These are phyloP conservation scores for Halictus rubicundus DNA, from an alignment of 1,140 invertebrate genomes.

Conservation along the genomic window DNA sequence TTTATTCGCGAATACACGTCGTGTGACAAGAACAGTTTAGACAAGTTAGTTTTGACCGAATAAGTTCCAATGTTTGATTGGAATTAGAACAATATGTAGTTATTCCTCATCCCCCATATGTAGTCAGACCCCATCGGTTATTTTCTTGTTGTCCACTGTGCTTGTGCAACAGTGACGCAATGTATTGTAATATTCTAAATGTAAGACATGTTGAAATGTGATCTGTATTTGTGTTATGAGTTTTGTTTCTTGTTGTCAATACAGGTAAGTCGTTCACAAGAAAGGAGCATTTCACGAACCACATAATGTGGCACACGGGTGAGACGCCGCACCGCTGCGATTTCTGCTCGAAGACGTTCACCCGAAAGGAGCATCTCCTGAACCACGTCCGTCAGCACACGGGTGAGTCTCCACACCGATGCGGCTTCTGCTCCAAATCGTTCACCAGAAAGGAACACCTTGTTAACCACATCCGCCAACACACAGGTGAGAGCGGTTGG, in stretches of 20 bases:
- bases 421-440: slow-evolving; percentile 90
- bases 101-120: no score
- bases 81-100: no score
- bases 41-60: no score
- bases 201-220: slow-evolving; percentile 35
- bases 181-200: no score
- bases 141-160: no score
- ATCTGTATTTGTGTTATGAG: slow-evolving; percentile 47
- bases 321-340: slow-evolving; percentile 93
- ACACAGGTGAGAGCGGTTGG: slow-evolving; percentile 85
- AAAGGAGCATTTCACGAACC: slow-evolving; percentile 92
- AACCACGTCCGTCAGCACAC: slow-evolving; percentile 93
- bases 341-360: slow-evolving; percentile 92
- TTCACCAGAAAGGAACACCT: slow-evolving; percentile 92
- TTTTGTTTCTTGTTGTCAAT: slow-evolving; percentile 59
- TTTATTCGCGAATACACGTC: no score
- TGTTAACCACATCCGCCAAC: slow-evolving; percentile 87
- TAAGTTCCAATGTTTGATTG: no score
- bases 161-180: no score
- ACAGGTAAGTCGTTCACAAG: slow-evolving; percentile 90
- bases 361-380: slow-evolving; percentile 89
- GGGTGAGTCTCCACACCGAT: slow-evolving; percentile 90
- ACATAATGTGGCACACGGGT: slow-evolving; percentile 92
- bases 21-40: no score
- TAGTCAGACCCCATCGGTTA: no score